These are phyloP conservation scores for Epicauta chinensis DNA, from an alignment of 1,140 invertebrate genomes.

Conservation along the genomic window DNA sequence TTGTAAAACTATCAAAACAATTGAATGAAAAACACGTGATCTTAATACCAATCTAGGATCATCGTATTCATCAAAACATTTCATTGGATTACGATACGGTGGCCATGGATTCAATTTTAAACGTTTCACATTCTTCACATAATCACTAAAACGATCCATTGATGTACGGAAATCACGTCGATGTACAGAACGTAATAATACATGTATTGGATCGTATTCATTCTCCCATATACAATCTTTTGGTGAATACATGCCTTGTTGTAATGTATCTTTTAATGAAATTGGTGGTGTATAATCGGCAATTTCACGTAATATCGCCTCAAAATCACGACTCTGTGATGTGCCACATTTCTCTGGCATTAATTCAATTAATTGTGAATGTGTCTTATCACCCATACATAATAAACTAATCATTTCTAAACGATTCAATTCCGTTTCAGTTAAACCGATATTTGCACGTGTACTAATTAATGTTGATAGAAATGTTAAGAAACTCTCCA, in stretches of 20 bases:
- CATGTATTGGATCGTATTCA: constrained; percentile 91
- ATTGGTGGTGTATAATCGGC: constrained; percentile 71
- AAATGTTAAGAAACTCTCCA: constrained; percentile 88
- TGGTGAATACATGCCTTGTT: constrained; percentile 91
- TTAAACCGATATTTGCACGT: constrained; percentile 81
- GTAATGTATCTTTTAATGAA: constrained; percentile 60
- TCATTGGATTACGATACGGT: constrained; percentile 67
- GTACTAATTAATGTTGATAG: constrained; percentile 83
- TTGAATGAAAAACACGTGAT: constrained; percentile 77
- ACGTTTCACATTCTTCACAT: constrained; percentile 52
- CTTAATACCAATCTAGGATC: constrained; percentile 66
- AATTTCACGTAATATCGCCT: constrained; percentile 72
- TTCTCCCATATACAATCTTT: constrained; percentile 84
- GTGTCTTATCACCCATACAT: constrained; percentile 90
- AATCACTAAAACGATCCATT: constrained; percentile 82
- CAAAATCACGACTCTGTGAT: constrained; percentile 84
- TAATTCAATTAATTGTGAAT: constrained; percentile 88
- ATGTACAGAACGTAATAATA: constrained; percentile 84
- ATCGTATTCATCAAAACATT: constrained; percentile 58
- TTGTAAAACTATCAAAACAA: constrained; percentile 76
- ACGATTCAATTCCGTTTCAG: constrained; percentile 51
- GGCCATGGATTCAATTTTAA: constrained; percentile 64
- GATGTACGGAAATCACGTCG: constrained; percentile 89
- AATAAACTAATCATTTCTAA: constrained; percentile 90
- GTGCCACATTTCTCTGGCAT: constrained; percentile 94